These are phyloP conservation scores for Tachina lurida DNA, from an alignment of 2,888 invertebrate genomes.

Conservation along the genomic window DNA sequence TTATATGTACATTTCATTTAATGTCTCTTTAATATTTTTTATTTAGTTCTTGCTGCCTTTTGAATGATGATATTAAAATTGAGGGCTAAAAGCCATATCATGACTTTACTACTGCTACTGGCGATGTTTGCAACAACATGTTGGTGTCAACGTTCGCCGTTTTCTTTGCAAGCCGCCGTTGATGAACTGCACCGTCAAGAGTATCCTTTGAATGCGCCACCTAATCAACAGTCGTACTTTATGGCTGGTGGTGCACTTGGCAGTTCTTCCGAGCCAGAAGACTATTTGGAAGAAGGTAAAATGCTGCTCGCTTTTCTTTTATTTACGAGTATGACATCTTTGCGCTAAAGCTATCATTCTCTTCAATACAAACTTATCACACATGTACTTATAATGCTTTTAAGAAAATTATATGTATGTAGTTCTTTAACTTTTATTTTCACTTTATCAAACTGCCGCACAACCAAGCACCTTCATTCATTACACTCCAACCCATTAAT, in stretches of 20 bases:
- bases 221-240: slow-evolving; percentile 72
- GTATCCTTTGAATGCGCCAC: slow-evolving; percentile 79
- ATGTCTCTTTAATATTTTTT: not conserved
- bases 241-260: slow-evolving; percentile 73
- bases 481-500: slow-evolving; percentile 7
- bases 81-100: slow-evolving; percentile 54
- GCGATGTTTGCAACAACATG: slow-evolving; percentile 67
- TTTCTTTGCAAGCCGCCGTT: slow-evolving; percentile 82
- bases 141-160: slow-evolving; percentile 77
- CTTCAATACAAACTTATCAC: not conserved
- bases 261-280: slow-evolving; percentile 75
- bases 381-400: slow-evolving; percentile 3
- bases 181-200: slow-evolving; percentile 82
- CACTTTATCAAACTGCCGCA: slow-evolving; percentile 33
- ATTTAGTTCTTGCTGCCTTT: slow-evolving; percentile 38
- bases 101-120: slow-evolving; percentile 68
- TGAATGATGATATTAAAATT: slow-evolving; percentile 49
- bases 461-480: not conserved
- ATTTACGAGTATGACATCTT: slow-evolving; percentile 36
- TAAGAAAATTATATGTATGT: not conserved
- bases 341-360: not conserved
- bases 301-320: slow-evolving; percentile 3
- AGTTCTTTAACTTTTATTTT: slow-evolving; percentile 15
- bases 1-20: slow-evolving; percentile 22
- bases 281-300: slow-evolving; percentile 82